These are phyloP conservation scores for Formicarius rufipectus DNA, from an alignment of 2,113 vertebrate genomes.

Conservation along the genomic window DNA sequence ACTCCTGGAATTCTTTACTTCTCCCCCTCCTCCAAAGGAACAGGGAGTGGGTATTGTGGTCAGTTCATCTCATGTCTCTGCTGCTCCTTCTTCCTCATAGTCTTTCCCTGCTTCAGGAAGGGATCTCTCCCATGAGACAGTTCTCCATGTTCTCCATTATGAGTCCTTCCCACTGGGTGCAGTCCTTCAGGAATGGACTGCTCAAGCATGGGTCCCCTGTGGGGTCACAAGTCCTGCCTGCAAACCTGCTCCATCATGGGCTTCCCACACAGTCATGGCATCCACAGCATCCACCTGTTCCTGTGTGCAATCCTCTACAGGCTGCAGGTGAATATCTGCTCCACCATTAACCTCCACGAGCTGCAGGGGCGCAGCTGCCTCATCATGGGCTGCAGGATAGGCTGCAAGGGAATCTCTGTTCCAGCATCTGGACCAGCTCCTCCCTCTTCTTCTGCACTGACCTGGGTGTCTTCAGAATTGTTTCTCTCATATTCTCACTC, in stretches of 20 bases:
- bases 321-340: neutral
- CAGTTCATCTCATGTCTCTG: neutral
- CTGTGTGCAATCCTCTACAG: neutral
- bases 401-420: neutral
- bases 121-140: neutral
- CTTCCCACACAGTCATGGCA: neutral
- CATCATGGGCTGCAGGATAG: neutral
- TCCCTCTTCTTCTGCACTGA: neutral
- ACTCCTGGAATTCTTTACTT: neutral
- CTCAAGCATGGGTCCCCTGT: neutral
- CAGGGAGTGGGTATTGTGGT: neutral
- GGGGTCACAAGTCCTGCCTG: neutral
- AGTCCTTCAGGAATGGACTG: neutral
- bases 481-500: neutral
- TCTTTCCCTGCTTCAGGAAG: neutral
- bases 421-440: fast-evolving
- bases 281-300: neutral
- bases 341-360: neutral
- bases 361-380: neutral
- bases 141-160: neutral
- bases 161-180: neutral
- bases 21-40: neutral
- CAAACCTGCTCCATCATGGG: neutral
- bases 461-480: neutral
- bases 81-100: neutral